A percentile compares a stretch with the other conserved stretches of the same genome.
phyloP scores from a whole-genome alignment of 1,140 invertebrate genomes.

The Armadillidium nasatum region DNA sequence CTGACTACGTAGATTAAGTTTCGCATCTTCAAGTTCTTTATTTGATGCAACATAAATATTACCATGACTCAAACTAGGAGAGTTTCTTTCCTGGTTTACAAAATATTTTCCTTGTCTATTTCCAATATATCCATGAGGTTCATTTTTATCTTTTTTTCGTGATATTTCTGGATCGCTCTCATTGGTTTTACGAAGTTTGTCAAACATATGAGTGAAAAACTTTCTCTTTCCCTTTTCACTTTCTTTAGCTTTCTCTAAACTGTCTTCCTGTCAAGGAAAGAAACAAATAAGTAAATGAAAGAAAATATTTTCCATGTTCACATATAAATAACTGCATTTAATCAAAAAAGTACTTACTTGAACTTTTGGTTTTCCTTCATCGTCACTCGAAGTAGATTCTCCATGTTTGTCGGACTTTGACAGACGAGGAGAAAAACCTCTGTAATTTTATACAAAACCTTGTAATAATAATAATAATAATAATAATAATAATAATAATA shows the following conservation, averaged over 20 bases:
- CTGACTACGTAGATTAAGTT: no score
- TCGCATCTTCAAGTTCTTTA: no score
- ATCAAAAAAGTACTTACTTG: neutral
- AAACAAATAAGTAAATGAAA: no score
- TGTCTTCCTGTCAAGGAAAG: no score
- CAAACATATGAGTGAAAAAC: neutral
- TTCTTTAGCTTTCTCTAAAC: neutral
- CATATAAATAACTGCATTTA: neutral
- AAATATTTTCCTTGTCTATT: neutral
- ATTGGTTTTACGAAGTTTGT: neutral
- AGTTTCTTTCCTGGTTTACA: neutral
- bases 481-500: slow-evolving; percentile 7
- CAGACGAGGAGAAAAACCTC: neutral
- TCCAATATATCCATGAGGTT: neutral
- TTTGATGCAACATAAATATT: no score
- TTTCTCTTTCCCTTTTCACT: neutral
- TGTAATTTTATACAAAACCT: neutral
- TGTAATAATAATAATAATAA: slow-evolving; percentile 7
- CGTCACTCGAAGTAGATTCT: neutral
- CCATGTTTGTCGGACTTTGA: neutral
- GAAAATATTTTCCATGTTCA: no score
- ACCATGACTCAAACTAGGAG: no score
- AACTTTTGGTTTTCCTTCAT: neutral
- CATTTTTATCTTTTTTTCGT: neutral
- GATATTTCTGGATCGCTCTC: neutral